Evolutionary conservation across 2,113 vertebrate species (phyloP).

Genomic region (Pedionomus torquatus): DNA sequence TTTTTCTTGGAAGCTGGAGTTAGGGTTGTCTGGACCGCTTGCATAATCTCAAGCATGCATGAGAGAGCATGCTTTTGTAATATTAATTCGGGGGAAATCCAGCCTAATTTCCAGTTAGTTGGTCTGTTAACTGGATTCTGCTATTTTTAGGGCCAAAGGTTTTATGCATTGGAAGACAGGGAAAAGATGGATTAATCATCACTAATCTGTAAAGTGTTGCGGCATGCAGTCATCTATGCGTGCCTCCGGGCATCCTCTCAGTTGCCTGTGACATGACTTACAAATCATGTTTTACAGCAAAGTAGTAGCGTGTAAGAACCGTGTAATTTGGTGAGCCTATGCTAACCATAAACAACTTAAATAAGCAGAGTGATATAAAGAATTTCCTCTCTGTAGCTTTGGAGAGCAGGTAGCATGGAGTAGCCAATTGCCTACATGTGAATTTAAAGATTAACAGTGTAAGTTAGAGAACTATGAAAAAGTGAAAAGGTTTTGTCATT

Average conservation of each 20-base stretch:
- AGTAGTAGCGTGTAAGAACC: not conserved
- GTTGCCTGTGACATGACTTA: not conserved
- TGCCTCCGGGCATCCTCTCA: not conserved
- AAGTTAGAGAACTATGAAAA: not conserved
- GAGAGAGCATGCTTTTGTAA: slow-evolving; percentile 4
- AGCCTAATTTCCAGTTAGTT: slow-evolving; percentile 30
- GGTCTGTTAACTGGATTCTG: not conserved
- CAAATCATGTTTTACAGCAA: not conserved
- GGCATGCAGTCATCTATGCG: not conserved
- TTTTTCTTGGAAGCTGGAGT: not conserved
- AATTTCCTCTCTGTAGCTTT: not conserved
- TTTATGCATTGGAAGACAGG: not conserved
- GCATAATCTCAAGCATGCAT: not conserved
- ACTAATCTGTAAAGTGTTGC: not conserved
- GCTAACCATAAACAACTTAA: not conserved
- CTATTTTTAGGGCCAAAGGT: not conserved
- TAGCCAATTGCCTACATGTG: not conserved
- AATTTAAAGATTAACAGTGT: not conserved
- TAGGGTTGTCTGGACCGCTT: not conserved
- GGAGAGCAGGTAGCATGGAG: not conserved
- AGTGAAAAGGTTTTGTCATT: rapidly evolving
- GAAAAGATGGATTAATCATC: not conserved
- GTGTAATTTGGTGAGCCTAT: not conserved
- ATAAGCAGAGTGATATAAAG: not conserved
- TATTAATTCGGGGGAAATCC: not conserved